Percentiles rank a stretch among this genome's conserved stretches.
Conservation (phyloP, 1,140 invertebrate species). For the Apis florea region DNA sequence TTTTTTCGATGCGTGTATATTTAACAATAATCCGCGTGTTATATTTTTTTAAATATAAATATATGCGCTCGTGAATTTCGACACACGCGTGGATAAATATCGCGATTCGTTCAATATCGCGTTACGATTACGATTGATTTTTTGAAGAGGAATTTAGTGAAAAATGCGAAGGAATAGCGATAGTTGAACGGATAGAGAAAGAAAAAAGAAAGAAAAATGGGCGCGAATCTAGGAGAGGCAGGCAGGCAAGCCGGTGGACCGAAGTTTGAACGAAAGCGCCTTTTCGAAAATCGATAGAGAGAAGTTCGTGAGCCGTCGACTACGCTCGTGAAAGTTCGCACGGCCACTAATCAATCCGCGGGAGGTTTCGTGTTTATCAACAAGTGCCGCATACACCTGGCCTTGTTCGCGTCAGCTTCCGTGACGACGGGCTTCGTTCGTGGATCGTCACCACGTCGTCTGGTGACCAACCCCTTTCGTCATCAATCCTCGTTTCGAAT, state of each 20-base stretch:
- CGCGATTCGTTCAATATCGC: no score
- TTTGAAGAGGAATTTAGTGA: no score
- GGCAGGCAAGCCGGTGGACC: constrained; percentile 13
- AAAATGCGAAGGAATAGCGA: no score
- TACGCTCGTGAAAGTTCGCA: constrained; percentile 69
- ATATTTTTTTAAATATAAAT: no score
- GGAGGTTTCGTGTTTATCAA: constrained; percentile 72
- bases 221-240: neutral
- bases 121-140: no score
- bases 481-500: neutral
- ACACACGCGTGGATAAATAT: no score
- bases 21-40: no score
- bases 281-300: constrained; percentile 62
- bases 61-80: no score
- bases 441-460: neutral
- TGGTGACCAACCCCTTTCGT: neutral
- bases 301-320: constrained; percentile 65
- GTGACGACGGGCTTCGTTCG: constrained; percentile 1
- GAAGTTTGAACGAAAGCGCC: constrained; percentile 57
- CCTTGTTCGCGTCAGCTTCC: constrained; percentile 18
- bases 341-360: constrained; percentile 66
- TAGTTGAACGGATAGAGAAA: no score
- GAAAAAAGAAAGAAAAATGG: neutral
- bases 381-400: constrained; percentile 65
- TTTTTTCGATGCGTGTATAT: no score